phyloP scores from a whole-genome alignment of 2,797 vertebrate genomes.

The Lacerta bilineata region DNA sequence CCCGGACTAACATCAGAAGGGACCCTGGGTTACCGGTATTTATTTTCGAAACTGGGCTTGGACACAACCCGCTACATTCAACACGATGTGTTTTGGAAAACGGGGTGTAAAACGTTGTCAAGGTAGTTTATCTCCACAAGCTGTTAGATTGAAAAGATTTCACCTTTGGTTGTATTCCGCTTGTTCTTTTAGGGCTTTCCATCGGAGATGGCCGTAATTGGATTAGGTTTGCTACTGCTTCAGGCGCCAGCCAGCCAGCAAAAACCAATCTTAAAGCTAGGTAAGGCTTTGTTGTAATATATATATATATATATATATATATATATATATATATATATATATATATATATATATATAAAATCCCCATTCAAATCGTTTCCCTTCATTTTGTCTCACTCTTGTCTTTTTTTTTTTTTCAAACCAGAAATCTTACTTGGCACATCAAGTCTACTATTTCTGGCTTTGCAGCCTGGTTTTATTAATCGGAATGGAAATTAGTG shows the following conservation, averaged over 20 bases:
- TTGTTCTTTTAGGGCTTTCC: slow-evolving; percentile 83
- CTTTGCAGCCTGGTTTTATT: not conserved
- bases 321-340: too few species aligned
- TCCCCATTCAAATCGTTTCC: not conserved
- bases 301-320: too few species aligned
- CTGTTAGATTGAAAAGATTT: slow-evolving; percentile 9
- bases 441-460: not conserved
- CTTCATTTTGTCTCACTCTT: not conserved
- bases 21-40: not conserved
- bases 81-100: not conserved
- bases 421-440: not conserved
- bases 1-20: not conserved
- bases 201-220: slow-evolving; percentile 84
- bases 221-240: slow-evolving; percentile 86
- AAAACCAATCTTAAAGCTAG: slow-evolving; percentile 86
- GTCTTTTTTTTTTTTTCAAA: not conserved
- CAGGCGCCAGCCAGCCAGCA: slow-evolving; percentile 89
- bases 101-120: not conserved
- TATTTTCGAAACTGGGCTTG: not conserved
- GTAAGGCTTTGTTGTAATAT: slow-evolving; percentile 77
- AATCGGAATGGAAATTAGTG: not conserved
- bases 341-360: not conserved
- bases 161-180: slow-evolving; percentile 20
- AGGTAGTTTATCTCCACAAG: slow-evolving; percentile 1
- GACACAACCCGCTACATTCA: not conserved